Evolutionary conservation across 2,797 vertebrate genomes (phyloP).

Genomic region (Anguilla anguilla): DNA sequence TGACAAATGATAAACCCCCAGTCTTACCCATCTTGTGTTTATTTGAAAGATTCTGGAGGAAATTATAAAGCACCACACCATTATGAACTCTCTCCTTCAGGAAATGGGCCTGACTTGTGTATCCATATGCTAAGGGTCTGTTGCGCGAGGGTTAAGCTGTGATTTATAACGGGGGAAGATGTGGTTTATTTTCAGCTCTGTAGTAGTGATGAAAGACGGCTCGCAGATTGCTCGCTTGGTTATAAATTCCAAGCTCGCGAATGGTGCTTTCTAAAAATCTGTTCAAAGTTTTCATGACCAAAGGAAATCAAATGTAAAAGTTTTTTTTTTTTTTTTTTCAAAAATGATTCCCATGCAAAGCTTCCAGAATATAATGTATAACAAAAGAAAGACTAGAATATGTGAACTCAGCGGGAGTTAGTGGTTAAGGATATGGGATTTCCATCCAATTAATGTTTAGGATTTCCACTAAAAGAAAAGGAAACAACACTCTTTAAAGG

Average conservation of each 20-base stretch:
- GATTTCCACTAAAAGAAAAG: constrained; percentile 18
- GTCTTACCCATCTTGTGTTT: not conserved
- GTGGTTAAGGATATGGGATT: constrained; percentile 18
- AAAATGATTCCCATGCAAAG: not conserved
- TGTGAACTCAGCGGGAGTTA: not conserved
- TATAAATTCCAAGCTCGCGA: not conserved
- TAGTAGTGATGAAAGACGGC: constrained; percentile 11
- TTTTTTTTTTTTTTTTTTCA: not conserved
- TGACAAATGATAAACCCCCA: not conserved
- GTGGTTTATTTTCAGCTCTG: constrained; percentile 21
- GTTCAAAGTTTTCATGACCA: constrained; percentile 3
- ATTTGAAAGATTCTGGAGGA: not conserved
- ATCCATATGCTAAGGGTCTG: constrained; percentile 1
- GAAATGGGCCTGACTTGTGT: not conserved
- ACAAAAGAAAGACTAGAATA: not conserved
- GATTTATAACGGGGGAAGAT: constrained; percentile 13
- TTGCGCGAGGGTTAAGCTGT: not conserved
- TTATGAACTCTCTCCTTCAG: not conserved
- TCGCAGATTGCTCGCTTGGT: not conserved
- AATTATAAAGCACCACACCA: not conserved
- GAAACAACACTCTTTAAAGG: not conserved
- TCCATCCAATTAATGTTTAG: constrained; percentile 17
- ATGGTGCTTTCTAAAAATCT: constrained; percentile 4
- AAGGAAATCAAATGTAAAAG: not conserved
- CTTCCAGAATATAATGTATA: not conserved